A percentile compares a stretch with the other conserved stretches of the same genome.
phyloP scores from a whole-genome alignment of 1,140 invertebrate genomes.

The Uloborus diversus region DNA sequence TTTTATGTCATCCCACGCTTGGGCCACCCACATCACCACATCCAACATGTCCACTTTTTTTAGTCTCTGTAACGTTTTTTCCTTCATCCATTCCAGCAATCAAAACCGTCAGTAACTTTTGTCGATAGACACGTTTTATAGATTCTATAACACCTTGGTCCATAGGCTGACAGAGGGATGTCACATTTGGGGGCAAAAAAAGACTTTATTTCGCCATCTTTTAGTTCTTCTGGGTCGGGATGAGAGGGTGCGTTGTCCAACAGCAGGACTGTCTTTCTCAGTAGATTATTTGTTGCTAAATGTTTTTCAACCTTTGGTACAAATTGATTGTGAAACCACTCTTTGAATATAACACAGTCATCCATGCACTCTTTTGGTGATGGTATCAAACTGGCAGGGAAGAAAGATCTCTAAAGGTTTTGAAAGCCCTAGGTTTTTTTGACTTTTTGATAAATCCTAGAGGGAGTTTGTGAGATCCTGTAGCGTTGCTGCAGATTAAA shows the following conservation, averaged over 20 bases:
- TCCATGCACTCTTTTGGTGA: background rate
- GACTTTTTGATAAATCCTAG: background rate
- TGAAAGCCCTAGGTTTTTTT: conserved; percentile 1
- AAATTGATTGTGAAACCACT: background rate
- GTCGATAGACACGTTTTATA: background rate
- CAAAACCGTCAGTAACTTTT: background rate
- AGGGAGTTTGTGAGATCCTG: background rate
- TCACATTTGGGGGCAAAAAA: conserved; percentile 9
- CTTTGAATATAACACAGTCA: background rate
- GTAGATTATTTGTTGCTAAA: conserved; percentile 13
- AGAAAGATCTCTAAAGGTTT: background rate
- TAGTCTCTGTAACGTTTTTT: background rate
- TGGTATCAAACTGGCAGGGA: background rate
- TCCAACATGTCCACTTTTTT: conserved; percentile 5
- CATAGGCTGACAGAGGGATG: background rate
- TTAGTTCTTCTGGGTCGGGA: background rate
- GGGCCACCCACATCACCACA: background rate
- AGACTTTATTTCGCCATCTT: background rate
- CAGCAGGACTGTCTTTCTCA: background rate
- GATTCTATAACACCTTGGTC: background rate
- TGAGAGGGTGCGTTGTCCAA: background rate
- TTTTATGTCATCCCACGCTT: background rate
- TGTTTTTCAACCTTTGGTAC: conserved; percentile 1
- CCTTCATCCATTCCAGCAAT: background rate
- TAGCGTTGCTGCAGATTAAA: background rate